Conservation (phyloP, 1,140 invertebrate genomes). For the Penaeus indicus region DNA sequence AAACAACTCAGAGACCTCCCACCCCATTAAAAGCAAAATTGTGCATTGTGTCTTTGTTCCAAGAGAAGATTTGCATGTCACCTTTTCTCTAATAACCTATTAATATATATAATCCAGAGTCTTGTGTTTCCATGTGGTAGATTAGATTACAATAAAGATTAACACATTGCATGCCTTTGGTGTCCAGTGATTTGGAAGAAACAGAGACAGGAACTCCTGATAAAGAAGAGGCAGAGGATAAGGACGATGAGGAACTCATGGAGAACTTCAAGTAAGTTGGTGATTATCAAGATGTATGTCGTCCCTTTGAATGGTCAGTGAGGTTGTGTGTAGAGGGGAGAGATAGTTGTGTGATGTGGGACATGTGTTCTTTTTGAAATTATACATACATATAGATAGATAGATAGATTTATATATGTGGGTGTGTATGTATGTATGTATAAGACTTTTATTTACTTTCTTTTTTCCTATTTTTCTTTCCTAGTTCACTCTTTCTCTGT, state of each 20-base stretch:
- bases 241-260: slow-evolving; percentile 42
- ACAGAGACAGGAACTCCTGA: slow-evolving; percentile 23
- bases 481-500: too few relatives aligned
- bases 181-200: slow-evolving; percentile 46
- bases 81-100: too few relatives aligned
- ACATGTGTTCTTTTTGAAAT: not conserved
- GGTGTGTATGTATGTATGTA: not conserved
- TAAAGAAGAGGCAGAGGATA: not conserved
- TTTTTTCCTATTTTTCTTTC: too few relatives aligned
- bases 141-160: not conserved
- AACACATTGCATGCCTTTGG: slow-evolving; percentile 47
- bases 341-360: not conserved
- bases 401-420: slow-evolving; percentile 3
- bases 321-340: not conserved
- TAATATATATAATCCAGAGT: too few relatives aligned
- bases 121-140: too few relatives aligned
- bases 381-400: not conserved
- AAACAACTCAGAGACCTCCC: too few relatives aligned
- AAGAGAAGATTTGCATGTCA: too few relatives aligned
- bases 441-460: too few relatives aligned
- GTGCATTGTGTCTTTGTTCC: too few relatives aligned
- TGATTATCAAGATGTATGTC: not conserved
- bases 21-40: too few relatives aligned
- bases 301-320: not conserved
- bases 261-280: slow-evolving; percentile 55